Percentiles rank a stretch among this genome's conserved stretches.
Conservation (phyloP, 2,888 invertebrate species). For the Leptinotarsa peninsularis region DNA sequence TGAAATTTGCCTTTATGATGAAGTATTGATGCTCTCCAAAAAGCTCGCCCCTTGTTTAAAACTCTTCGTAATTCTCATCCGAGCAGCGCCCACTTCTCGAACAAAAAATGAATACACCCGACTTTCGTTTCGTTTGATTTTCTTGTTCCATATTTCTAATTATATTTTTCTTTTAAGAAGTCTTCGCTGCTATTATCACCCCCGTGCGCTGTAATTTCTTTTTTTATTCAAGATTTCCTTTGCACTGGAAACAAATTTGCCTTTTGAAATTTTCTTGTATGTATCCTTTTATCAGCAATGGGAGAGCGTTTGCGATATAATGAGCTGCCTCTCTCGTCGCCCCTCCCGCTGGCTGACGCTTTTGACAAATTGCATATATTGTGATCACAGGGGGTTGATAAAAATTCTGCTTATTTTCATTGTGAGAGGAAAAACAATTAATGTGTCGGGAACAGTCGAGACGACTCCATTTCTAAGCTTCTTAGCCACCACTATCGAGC, state of each 20-base stretch:
- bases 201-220: conserved; percentile 58
- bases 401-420: conserved; percentile 58
- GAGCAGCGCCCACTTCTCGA: conserved; percentile 12
- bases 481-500: background rate
- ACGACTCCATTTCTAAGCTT: background rate
- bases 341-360: conserved; percentile 32
- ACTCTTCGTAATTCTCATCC: conserved; percentile 17
- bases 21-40: conserved; percentile 17
- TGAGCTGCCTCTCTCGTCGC: conserved; percentile 28
- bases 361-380: conserved; percentile 65
- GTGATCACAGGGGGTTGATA: conserved; percentile 64
- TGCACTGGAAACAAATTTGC: conserved; percentile 59
- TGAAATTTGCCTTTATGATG: conserved; percentile 13
- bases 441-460: conserved; percentile 68
- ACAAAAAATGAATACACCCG: conserved; percentile 36
- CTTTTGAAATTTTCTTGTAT: conserved; percentile 62
- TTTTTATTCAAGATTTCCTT: conserved; percentile 55
- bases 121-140: conserved; percentile 57
- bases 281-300: conserved; percentile 61
- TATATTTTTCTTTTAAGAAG: conserved; percentile 63
- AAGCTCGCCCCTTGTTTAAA: conserved; percentile 18
- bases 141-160: conserved; percentile 63
- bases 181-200: conserved; percentile 62
- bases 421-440: conserved; percentile 64
- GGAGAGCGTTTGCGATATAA: conserved; percentile 34